phyloP scores from a whole-genome alignment of 2,797 vertebrate genomes.

The Poecilia velifera region DNA sequence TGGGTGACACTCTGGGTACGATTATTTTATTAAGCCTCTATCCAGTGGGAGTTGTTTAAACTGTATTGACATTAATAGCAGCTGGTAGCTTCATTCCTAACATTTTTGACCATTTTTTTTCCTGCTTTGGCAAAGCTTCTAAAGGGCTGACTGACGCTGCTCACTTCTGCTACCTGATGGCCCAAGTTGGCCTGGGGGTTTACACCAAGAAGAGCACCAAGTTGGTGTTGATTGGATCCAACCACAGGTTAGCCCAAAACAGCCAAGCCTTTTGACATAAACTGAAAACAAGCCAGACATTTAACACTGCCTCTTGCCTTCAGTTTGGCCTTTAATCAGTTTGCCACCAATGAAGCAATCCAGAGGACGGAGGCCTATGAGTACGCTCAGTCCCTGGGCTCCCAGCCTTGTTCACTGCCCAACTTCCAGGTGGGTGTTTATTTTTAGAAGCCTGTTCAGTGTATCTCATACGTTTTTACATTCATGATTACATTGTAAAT shows the following conservation, averaged over 20 bases:
- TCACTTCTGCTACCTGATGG: constrained; percentile 99
- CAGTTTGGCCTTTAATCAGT: constrained; percentile 89
- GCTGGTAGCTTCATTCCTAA: neutral
- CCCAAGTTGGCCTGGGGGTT: constrained; percentile 91
- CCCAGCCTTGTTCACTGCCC: constrained; percentile 85
- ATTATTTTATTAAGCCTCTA: neutral
- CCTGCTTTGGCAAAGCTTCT: constrained; percentile 80
- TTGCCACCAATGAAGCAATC: constrained; percentile 94
- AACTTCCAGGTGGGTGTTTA: constrained; percentile 88
- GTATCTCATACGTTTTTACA: neutral
- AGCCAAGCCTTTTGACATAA: neutral
- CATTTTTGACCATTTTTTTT: constrained; percentile 13
- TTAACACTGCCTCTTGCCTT: constrained; percentile 19
- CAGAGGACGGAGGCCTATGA: constrained; percentile 97
- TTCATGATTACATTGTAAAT: neutral
- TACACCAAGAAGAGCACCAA: constrained; percentile 95
- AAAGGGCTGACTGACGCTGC: constrained; percentile 93
- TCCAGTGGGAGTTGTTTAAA: neutral
- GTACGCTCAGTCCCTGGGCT: constrained; percentile 92
- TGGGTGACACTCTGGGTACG: constrained; percentile 97
- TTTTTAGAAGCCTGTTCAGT: constrained; percentile 8
- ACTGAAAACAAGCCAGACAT: neutral
- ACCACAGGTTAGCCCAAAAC: constrained; percentile 87
- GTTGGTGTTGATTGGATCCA: constrained; percentile 93
- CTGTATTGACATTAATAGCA: neutral